Base-by-base conservation (phyloP, 1,140 invertebrate genomes). In the Chrysomallon squamiferum region DNA sequence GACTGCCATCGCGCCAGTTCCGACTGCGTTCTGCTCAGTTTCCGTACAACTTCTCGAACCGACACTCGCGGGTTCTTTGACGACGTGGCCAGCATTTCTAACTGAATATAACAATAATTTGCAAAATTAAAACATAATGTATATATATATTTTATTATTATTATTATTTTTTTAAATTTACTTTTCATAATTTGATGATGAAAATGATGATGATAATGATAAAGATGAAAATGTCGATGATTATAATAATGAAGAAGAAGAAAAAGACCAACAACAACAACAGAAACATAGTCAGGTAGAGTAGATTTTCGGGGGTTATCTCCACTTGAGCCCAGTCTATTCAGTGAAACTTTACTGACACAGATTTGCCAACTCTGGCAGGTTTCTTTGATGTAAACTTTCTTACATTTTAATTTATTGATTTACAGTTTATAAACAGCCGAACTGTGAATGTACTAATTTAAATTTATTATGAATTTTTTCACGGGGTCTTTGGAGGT, bases 1-100 rank as follows among this genome's bases (percentile, higher is more conserved):
- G 75, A 71, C 54, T 82, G 80, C 80, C 80, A 82, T 59, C 78
- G 79, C 20, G 74, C 75, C 1, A 82, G 69, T 59, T 82, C 77
- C n/a, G 62, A 54, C 61, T 82, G 75, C 0, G 80, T 79, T 15
- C 61, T 33, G 11, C 69, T 62, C 27, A 82, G 54, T 33, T 80
- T 80, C 45, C 64, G 58, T 29, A 73, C 45, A 11, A 80, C 61
- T 56, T 80, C 78, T 15, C 66, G 69, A 30, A 72, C 71, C 4
- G 73, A 75, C 11, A 72, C 65, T 5, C 62, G 58, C 38, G 56
- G 32, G 6, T 62, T 22, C n/a, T 57, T 56, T 0, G 57, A 20
- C 15, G 15, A 47, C 7, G 45, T 62, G 11, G 72, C 71, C 29
- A 74, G 52, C 11, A 69, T 43, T 61, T 79, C 74, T 25, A 74